Evolutionary conservation across 2,113 vertebrate genomes (phyloP).

Genomic region (Epinephelus lanceolatus): DNA sequence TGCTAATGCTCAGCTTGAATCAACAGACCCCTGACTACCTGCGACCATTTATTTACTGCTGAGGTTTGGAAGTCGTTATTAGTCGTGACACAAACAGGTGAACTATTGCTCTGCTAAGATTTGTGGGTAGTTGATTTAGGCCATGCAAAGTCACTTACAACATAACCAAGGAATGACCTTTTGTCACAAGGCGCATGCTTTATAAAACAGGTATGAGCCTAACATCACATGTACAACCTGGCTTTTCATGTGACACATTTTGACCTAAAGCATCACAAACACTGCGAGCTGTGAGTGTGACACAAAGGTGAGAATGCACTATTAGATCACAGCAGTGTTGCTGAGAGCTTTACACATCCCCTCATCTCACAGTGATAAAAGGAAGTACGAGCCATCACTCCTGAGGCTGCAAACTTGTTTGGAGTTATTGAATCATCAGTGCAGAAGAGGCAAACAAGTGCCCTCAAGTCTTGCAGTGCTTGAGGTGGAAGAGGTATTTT

Average conservation of each 20-base stretch:
- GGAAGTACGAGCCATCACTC: conserved; percentile 82
- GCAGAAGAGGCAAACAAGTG: conserved; percentile 82
- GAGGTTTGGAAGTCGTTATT: conserved; percentile 62
- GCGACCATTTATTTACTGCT: conserved; percentile 73
- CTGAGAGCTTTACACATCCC: conserved; percentile 49
- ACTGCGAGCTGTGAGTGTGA: background rate
- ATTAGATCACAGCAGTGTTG: conserved; percentile 32
- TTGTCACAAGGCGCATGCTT: background rate
- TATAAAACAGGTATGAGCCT: background rate
- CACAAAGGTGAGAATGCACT: conserved; percentile 38
- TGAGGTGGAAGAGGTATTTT: conserved; percentile 75
- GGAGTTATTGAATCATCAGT: conserved; percentile 80
- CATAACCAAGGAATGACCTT: conserved; percentile 22
- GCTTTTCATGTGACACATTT: conserved; percentile 9
- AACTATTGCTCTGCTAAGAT: conserved; percentile 35
- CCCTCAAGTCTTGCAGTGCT: conserved; percentile 80
- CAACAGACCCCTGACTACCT: conserved; percentile 74
- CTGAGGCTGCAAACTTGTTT: conserved; percentile 79
- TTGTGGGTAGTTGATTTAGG: conserved; percentile 27
- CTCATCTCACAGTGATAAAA: conserved; percentile 87
- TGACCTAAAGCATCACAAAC: conserved; percentile 22
- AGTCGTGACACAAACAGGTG: conserved; percentile 61
- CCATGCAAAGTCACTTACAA: conserved; percentile 3
- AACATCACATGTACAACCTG: background rate
- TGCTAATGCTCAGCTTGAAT: conserved; percentile 83